Evolutionary conservation across 1,140 invertebrate species (phyloP).

Genomic region (Formica exsecta): DNA sequence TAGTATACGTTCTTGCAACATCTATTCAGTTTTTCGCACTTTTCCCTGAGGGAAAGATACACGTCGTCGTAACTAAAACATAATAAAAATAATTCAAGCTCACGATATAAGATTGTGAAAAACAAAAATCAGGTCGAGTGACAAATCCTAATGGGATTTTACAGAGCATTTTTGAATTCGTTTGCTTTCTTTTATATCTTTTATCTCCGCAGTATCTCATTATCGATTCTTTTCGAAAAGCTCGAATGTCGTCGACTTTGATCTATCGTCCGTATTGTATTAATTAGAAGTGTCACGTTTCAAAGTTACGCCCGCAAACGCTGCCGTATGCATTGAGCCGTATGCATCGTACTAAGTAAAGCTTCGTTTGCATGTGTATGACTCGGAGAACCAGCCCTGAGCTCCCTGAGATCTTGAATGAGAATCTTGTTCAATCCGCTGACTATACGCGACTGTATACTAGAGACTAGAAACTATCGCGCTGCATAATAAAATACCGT

Average conservation of each 20-base stretch:
- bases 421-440: constrained; percentile 52
- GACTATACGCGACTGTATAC: constrained; percentile 23
- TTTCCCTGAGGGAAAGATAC: constrained; percentile 48
- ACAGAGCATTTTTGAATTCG: constrained; percentile 36
- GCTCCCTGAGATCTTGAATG: constrained; percentile 47
- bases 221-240: neutral
- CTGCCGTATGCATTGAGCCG: neutral
- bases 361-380: constrained; percentile 57
- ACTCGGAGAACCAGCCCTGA: constrained; percentile 28
- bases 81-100: constrained; percentile 70
- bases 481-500: neutral
- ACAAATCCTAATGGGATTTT: constrained; percentile 77
- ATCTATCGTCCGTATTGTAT: constrained; percentile 42
- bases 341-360: constrained; percentile 7
- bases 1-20: neutral
- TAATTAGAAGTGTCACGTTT: constrained; percentile 58
- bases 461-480: neutral
- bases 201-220: neutral
- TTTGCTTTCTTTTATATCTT: neutral
- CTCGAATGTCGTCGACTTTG: constrained; percentile 51
- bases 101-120: constrained; percentile 13
- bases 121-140: constrained; percentile 77
- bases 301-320: constrained; percentile 35
- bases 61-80: constrained; percentile 71
- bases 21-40: constrained; percentile 13